Percentiles rank a stretch among this genome's conserved stretches.
These are phyloP conservation scores for Lagopus muta DNA, from an alignment of 2,113 vertebrate species.

Conservation along the genomic window DNA sequence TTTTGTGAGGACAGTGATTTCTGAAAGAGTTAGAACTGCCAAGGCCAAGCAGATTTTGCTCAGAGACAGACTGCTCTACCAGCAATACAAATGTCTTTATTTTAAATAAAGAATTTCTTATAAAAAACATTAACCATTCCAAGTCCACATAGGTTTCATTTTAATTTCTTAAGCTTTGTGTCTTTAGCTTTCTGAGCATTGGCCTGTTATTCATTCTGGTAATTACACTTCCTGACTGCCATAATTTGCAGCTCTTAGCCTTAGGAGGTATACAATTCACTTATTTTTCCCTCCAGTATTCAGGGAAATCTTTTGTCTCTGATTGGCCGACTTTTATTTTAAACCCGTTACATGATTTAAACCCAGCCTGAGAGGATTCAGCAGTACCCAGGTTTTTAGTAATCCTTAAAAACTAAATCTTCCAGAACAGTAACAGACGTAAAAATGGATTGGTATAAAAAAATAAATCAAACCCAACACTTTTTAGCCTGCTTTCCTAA, in stretches of 20 bases:
- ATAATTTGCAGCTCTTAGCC: neutral
- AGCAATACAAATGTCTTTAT: neutral
- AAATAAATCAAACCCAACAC: neutral
- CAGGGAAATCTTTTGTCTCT: neutral
- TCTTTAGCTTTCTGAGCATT: neutral
- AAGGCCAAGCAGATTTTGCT: neutral
- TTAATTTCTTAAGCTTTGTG: neutral
- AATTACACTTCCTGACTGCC: neutral
- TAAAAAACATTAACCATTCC: neutral
- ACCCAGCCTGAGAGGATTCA: neutral
- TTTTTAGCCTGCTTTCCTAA: neutral
- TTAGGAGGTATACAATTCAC: neutral
- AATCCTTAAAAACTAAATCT: neutral
- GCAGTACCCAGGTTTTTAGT: neutral
- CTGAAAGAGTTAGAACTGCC: slow-evolving; percentile 13
- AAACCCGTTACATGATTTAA: neutral
- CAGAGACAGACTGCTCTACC: neutral
- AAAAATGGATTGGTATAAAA: neutral
- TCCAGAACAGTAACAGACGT: neutral
- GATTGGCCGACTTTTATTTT: neutral
- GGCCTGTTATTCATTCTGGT: neutral
- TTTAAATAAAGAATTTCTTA: neutral
- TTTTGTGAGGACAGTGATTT: neutral
- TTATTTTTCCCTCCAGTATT: neutral
- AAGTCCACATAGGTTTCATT: neutral